Conservation (phyloP, 2,888 invertebrate genomes). For the Cheilosia grossa region DNA sequence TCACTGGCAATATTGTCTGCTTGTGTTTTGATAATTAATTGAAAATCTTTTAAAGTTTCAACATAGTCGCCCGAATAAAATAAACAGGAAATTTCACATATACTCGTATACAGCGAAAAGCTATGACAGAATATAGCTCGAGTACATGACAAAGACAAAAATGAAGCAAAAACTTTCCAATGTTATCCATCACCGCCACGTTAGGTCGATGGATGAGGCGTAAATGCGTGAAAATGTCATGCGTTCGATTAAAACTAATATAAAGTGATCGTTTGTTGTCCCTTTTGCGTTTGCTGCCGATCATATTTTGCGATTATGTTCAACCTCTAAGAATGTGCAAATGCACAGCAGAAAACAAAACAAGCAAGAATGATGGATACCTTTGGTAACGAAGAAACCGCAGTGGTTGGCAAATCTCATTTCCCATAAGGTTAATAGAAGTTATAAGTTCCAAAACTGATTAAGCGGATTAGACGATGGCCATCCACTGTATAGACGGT, state of each 20-base stretch:
- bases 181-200: slow-evolving; percentile 20
- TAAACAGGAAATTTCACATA: slow-evolving; percentile 55
- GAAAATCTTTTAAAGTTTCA: slow-evolving; percentile 59
- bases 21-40: slow-evolving; percentile 62
- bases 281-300: slow-evolving; percentile 55
- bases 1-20: slow-evolving; percentile 10
- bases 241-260: slow-evolving; percentile 53
- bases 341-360: slow-evolving; percentile 14
- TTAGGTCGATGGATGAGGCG: slow-evolving; percentile 28
- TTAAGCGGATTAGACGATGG: slow-evolving; percentile 58
- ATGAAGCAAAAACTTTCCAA: slow-evolving; percentile 7
- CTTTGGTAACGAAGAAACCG: slow-evolving; percentile 31
- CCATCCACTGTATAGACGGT: slow-evolving; percentile 28
- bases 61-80: slow-evolving; percentile 42
- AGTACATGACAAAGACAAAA: slow-evolving; percentile 13
- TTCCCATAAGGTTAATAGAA: slow-evolving; percentile 55
- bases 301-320: slow-evolving; percentile 41
- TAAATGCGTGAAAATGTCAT: slow-evolving; percentile 52
- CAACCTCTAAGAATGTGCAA: slow-evolving; percentile 22
- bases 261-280: slow-evolving; percentile 56
- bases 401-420: slow-evolving; percentile 37
- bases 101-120: neutral
- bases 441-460: slow-evolving; percentile 52
- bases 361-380: slow-evolving; percentile 27
- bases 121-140: slow-evolving; percentile 21